Conservation (phyloP, 2,797 vertebrate species). For the Nothura maculosa region DNA sequence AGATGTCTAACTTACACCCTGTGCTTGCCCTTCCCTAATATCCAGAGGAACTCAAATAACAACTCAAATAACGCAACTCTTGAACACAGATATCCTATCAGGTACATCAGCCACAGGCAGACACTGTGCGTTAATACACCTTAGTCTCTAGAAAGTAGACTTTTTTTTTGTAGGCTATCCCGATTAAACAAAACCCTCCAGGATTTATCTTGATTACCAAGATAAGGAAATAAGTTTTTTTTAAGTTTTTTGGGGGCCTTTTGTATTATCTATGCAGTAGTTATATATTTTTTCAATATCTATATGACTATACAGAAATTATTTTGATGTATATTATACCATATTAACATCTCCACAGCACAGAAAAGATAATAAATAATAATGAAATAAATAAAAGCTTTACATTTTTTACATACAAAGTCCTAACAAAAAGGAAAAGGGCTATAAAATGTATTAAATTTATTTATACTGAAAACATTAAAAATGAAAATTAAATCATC, state of each 20-base stretch:
- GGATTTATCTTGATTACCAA: not conserved
- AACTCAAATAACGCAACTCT: not conserved
- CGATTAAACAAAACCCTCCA: not conserved
- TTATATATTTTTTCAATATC: not conserved
- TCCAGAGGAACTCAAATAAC: not conserved
- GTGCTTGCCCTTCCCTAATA: not conserved
- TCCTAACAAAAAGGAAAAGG: not conserved
- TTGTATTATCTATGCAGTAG: not conserved
- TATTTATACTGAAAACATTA: conserved; percentile 1
- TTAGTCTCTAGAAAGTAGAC: not conserved
- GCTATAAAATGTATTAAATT: not conserved
- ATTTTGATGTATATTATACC: not conserved
- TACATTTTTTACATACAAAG: conserved; percentile 26
- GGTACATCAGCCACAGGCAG: not conserved
- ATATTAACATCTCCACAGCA: not conserved
- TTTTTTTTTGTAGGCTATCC: not conserved
- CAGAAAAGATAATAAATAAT: not conserved
- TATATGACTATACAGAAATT: not conserved
- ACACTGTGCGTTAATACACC: not conserved
- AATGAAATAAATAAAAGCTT: conserved; percentile 9
- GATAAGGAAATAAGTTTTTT: not conserved
- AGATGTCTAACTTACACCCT: not conserved
- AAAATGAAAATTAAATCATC: conserved; percentile 30
- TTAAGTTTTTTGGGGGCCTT: not conserved
- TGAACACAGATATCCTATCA: not conserved